Evolutionary conservation across 64 coral and sea anemone genomes (phyloP).

Genomic region (Acropora yongei): DNA sequence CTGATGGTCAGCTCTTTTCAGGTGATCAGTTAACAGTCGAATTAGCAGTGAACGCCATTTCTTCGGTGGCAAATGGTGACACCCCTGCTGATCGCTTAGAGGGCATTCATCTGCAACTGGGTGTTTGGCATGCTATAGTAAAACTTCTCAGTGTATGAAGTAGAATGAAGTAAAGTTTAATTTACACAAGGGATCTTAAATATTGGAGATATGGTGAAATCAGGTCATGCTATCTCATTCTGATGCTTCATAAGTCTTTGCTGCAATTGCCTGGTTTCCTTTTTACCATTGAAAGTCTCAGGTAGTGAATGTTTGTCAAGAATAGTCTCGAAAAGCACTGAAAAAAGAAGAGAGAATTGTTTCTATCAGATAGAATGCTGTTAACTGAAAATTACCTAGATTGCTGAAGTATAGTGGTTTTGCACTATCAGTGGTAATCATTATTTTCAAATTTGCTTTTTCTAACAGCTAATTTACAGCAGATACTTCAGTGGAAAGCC

Average conservation of each 20-base stretch:
- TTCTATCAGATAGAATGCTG: not conserved
- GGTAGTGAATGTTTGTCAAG: too few species aligned
- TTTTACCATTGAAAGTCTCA: too few species aligned
- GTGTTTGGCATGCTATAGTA: slow-evolving; percentile 33
- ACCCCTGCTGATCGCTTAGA: slow-evolving; percentile 26
- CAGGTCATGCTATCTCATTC: too few species aligned
- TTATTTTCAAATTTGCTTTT: not conserved
- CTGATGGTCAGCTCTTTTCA: slow-evolving; percentile 32
- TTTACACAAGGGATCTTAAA: too few species aligned
- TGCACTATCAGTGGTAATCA: too few species aligned
- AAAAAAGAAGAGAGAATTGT: too few species aligned
- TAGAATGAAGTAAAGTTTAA: not conserved
- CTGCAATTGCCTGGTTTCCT: too few species aligned
- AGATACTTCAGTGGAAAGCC: slow-evolving; percentile 82
- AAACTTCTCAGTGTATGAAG: slow-evolving; percentile 41
- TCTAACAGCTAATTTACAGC: slow-evolving; percentile 42
- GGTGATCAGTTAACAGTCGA: slow-evolving; percentile 56
- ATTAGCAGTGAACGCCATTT: slow-evolving; percentile 36
- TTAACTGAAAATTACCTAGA: not conserved
- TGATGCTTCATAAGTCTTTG: too few species aligned
- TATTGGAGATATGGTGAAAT: too few species aligned
- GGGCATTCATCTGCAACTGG: slow-evolving; percentile 28
- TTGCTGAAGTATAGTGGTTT: too few species aligned
- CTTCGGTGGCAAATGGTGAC: slow-evolving; percentile 45
- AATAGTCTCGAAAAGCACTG: too few species aligned